Percentiles rank a stretch among this genome's conserved stretches.
Conservation (phyloP, 53 echinoderm and acorn worm species). For the Glandiceps talaboti region DNA sequence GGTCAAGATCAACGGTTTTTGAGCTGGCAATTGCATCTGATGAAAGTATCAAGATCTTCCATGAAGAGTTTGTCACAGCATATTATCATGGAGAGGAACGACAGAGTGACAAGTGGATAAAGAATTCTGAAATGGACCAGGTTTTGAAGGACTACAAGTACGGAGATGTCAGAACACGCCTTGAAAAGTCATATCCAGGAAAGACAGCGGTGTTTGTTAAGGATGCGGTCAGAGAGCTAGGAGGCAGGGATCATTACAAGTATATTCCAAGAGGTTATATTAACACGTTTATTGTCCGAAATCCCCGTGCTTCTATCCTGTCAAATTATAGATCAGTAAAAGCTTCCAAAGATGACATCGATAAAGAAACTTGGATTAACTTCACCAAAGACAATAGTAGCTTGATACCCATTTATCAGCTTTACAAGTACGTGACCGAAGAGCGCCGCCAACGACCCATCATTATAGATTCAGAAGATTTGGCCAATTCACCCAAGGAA, state of each 20-base stretch:
- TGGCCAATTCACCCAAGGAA: background rate
- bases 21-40: background rate
- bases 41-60: background rate
- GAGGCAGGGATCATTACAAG: background rate
- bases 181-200: background rate
- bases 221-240: background rate
- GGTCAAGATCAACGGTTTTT: background rate
- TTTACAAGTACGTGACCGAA: background rate
- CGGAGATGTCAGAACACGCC: background rate
- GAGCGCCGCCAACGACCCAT: background rate
- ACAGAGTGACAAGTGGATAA: background rate
- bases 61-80: background rate
- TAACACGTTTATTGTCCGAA: background rate
- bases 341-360: too few species aligned
- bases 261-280: background rate
- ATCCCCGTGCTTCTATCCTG: background rate
- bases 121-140: too few species aligned
- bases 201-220: background rate
- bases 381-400: background rate
- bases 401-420: background rate
- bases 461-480: background rate
- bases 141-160: background rate
- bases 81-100: background rate
- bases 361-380: background rate
- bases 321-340: background rate